Evolutionary conservation across 2,888 invertebrate genomes (phyloP), one percentile per base, ranked within the genome.

Genomic region (Glaucopsyche alexis): DNA sequence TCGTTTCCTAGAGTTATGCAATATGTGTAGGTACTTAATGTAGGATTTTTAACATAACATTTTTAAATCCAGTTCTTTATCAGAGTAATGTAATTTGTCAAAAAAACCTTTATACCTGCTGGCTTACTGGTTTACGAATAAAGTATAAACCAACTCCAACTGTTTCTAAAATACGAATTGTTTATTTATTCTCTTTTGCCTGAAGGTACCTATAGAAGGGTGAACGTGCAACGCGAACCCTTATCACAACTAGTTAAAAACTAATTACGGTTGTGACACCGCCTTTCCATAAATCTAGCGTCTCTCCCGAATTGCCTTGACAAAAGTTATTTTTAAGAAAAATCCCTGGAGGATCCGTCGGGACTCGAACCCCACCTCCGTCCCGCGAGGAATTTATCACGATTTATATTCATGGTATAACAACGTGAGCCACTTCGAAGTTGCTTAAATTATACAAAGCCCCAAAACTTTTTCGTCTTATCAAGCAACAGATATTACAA

Each of bases 381-480:
- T 78, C 78, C 77, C 80, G 84, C 84, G 86, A 87, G 91, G 93
- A 94, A 94, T 94, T 94, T 94, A 94, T 93, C 93, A 93, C 94
- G 93, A 94, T 93, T 94, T 94, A 94, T 93, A 93, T 93, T 93
- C 93, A 93, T 93, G 88, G 91, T 87, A 91, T 92, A 91, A 89
- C 90, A 92, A 91, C 92, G 91, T 89, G 88, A 89, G 86, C 86
- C 85, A 86, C 87, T 90, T 90, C 88, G 87, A 89, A 89, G 87
- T 89, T 87, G 86, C 87, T 87, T 85, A 87, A 88, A 90, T 87
- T 87, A 72, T 67, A 85, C 85, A 84, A 83, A 82, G 84, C 85
- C 84, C 83, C 85, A 85, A 87, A 86, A 75, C 74, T 55, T 72
- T 74, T 75, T 64, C 73, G 72, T 14, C 67, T 71, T 49, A 73